Conservation (phyloP, 2,888 invertebrate genomes). For the Lochmaea capreae region DNA sequence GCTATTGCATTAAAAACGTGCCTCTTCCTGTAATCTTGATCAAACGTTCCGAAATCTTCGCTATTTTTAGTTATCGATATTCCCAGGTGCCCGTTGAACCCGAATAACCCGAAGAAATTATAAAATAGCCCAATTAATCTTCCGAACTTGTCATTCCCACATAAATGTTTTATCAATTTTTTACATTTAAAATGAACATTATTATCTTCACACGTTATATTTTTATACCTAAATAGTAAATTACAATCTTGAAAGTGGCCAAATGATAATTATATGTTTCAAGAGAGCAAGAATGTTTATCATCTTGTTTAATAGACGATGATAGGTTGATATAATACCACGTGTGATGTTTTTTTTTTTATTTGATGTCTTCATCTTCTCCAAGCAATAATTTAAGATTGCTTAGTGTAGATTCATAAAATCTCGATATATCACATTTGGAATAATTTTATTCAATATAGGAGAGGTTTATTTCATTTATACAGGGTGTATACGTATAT, state of each 20-base stretch:
- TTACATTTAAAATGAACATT: constrained; percentile 14
- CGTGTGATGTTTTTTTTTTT: constrained; percentile 24
- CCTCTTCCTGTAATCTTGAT: constrained; percentile 11
- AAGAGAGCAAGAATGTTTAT: constrained; percentile 27
- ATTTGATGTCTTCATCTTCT: constrained; percentile 18
- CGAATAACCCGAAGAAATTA: constrained; percentile 16
- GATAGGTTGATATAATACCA: constrained; percentile 12
- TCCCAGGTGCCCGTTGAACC: constrained; percentile 14
- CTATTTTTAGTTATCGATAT: constrained; percentile 18
- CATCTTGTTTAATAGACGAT: constrained; percentile 22
- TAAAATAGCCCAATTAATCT: constrained; percentile 18
- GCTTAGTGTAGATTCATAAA: constrained; percentile 6
- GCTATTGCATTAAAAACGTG: constrained; percentile 9
- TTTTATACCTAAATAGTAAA: constrained; percentile 31
- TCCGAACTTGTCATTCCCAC: constrained; percentile 16
- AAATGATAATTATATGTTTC: constrained; percentile 31
- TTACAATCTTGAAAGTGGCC: constrained; percentile 30
- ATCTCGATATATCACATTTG: constrained; percentile 10
- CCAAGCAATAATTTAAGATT: constrained; percentile 12
- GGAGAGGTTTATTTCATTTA: neutral
- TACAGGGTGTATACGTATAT: neutral
- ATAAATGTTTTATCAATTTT: constrained; percentile 28
- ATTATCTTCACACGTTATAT: constrained; percentile 27
- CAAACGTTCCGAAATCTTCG: constrained; percentile 12
- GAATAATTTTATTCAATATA: neutral